These are phyloP conservation scores for Pomatostomus ruficeps DNA, from an alignment of 2,113 vertebrate genomes.

Conservation along the genomic window DNA sequence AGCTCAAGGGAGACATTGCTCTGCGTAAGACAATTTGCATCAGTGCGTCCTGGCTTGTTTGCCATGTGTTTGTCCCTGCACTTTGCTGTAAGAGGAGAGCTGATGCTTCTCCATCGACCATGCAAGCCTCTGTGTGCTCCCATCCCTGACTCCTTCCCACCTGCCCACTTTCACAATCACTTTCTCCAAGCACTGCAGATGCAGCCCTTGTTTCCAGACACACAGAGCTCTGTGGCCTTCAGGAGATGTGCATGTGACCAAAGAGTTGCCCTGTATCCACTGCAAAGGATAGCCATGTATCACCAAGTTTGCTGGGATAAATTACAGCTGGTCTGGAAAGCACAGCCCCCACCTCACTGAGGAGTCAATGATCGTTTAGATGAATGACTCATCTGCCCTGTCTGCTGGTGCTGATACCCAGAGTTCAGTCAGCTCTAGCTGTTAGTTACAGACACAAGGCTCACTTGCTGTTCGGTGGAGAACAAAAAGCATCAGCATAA, in stretches of 20 bases:
- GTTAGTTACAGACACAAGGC: neutral
- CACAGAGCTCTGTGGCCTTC: fast-evolving
- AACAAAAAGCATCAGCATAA: neutral
- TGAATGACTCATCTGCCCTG: neutral
- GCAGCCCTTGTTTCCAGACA: neutral
- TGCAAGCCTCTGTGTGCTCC: neutral
- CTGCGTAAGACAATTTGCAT: neutral
- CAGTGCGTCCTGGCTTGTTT: neutral
- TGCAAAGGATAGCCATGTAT: neutral
- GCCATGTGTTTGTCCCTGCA: fast-evolving
- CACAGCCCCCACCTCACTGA: neutral
- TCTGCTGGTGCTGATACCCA: neutral
- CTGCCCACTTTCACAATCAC: neutral
- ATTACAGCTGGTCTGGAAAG: neutral
- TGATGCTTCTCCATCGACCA: fast-evolving
- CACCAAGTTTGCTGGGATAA: neutral
- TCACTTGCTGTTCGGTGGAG: neutral
- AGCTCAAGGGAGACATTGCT: neutral
- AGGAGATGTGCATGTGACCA: neutral
- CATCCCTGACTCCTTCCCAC: neutral
- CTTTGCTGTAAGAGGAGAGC: neutral
- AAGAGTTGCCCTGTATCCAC: neutral
- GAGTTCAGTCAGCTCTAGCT: neutral
- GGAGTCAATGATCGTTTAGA: neutral
- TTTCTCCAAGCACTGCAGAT: neutral